Base-by-base conservation (phyloP, 2,888 invertebrate genomes). In the Spilarctia lutea region DNA sequence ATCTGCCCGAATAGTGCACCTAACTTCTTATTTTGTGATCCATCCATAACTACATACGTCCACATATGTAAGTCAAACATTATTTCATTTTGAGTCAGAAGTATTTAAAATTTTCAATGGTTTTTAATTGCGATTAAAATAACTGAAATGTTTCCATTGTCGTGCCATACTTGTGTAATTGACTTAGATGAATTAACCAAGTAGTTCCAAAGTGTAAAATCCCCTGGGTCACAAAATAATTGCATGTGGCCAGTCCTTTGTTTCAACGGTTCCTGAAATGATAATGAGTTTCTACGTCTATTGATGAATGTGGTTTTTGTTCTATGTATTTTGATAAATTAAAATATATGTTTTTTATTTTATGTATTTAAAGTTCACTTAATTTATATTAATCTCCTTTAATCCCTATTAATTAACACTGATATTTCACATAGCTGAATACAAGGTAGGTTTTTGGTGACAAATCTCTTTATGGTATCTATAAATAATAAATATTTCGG, bases 181-280 rank as follows among this genome's bases (percentile, higher is more conserved):
- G 93, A 93, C 93, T 93, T 91, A 92, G 91, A 94, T 94, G 94
- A 94, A 94, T 94, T 94, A 94, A 91, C 94, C 90, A 93, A 94
- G 93, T 94, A 94, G 93, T 93, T 92, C 87, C 89, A 90, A 94
- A 94, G 93, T 94, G 93, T 91, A 90, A 91, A 89, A 89, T 90
- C 94, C 91, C 90, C 69, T 68, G 91, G 90, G 94, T 90, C 87
- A 87, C 88, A 90, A 89, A 93, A 92, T 92, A 93, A 94, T 94
- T 93, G 91, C 91, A 75, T 80, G 84, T 85, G 85, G 80, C 20
- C 85, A 87, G 88, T 90, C 90, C 91, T 90, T 90, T 91, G 89
- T 91, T 90, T 84, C 86, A 85, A 83, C 83, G 88, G 90, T 88
- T 91, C 89, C 90, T 88, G 87, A 88, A 90, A 91, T 91, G 91